Base-by-base conservation (phyloP, 2,888 invertebrate genomes). In the Troides aeacus region DNA sequence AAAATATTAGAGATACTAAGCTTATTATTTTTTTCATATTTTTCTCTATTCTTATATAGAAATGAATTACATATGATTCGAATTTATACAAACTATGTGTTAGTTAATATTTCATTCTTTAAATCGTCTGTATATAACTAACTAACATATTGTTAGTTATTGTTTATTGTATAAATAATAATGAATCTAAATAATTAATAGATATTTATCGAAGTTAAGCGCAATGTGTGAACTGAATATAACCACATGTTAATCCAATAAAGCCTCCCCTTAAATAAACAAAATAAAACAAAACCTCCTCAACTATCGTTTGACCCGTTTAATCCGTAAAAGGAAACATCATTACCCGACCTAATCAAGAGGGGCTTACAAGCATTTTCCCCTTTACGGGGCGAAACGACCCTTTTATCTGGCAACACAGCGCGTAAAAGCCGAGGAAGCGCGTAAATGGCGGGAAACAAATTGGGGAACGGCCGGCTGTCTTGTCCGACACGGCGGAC, bases 331-430 rank as follows among this genome's bases (percentile, higher is more conserved):
- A 74, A 75, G 75, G 80, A 75, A 73, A 81, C 84, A 79, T 84
- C 86, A 86, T 85, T 86, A 85, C 80, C 79, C 80, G 87, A 81
- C 84, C 85, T 89, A 90, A 90, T 90, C 90, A 88, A 81, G 68
- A 75, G 77, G 58, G 79, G 79, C 82, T 84, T 84, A 85, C 82
- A 85, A 81, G 79, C 79, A 83, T 78, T 81, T 78, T 77, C 77
- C 78, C 80, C 76, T 81, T 81, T 78, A 80, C 77, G 72, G 76
- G 78, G 75, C 73, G 74, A 76, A 77, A 82, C 82, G 84, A 79
- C 79, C 83, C 85, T 86, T 88, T 89, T 89, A 89, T 89, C 90
- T 87, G 77, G 78, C 76, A 78, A 79, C 82, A 81, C 79, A 77
- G 80, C 80, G 84, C 81, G 81, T 84, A 86, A 87, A 86, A 81